Percentiles rank a stretch among this genome's conserved stretches.
phyloP scores from a whole-genome alignment of 1,140 invertebrate genomes.

The Apolygus lucorum region DNA sequence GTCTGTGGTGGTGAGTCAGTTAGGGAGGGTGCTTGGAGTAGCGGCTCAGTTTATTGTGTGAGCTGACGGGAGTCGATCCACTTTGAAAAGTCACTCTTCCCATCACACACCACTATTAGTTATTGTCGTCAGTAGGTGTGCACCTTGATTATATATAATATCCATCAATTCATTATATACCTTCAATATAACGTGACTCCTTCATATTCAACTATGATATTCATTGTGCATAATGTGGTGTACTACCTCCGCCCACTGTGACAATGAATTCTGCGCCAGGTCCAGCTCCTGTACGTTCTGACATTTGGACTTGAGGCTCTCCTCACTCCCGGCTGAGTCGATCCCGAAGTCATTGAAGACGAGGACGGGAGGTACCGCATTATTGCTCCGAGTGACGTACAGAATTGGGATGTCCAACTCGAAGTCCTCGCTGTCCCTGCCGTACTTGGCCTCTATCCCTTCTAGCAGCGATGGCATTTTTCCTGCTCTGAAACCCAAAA shows the following conservation, averaged over 20 bases:
- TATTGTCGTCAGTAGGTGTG: too few relatives aligned
- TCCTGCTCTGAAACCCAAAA: constrained; percentile 28
- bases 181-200: too few relatives aligned
- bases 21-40: too few relatives aligned
- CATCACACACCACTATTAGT: too few relatives aligned
- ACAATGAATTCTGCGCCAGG: constrained; percentile 79
- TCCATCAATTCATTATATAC: too few relatives aligned
- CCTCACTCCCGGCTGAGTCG: constrained; percentile 71
- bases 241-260: constrained; percentile 70
- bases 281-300: constrained; percentile 79
- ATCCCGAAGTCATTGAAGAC: constrained; percentile 85
- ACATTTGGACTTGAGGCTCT: constrained; percentile 66
- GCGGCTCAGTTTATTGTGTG: too few relatives aligned
- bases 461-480: constrained; percentile 74
- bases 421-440: constrained; percentile 44
- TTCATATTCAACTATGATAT: too few relatives aligned
- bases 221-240: neutral
- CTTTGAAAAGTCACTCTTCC: too few relatives aligned
- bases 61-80: too few relatives aligned
- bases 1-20: too few relatives aligned
- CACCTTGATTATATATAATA: too few relatives aligned
- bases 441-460: constrained; percentile 76
- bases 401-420: constrained; percentile 51
- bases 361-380: constrained; percentile 68
- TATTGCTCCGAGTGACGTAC: constrained; percentile 70